Conservation (phyloP, 2,113 vertebrate genomes). For the Hippolais icterina region DNA sequence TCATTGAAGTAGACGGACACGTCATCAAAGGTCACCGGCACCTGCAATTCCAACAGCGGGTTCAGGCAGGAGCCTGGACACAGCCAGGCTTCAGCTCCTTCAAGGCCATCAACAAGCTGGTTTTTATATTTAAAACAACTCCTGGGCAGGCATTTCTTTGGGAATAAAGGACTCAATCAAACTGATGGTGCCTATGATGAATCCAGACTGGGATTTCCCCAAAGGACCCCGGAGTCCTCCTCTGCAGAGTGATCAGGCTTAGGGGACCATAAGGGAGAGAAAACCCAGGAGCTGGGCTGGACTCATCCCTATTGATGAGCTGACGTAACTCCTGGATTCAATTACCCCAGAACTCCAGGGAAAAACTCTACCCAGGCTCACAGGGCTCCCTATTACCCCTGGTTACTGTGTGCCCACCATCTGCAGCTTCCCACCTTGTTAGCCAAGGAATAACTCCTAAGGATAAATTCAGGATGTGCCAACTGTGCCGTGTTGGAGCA, state of each 20-base stretch:
- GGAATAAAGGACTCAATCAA: not conserved
- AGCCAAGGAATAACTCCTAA: not conserved
- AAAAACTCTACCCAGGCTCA: not conserved
- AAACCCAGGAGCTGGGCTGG: not conserved
- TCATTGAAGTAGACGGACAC: slow-evolving; percentile 78
- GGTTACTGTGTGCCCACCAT: not conserved
- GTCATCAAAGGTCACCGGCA: slow-evolving; percentile 77
- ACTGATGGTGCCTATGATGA: fast-evolving
- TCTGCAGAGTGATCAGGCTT: not conserved
- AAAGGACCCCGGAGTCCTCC: fast-evolving
- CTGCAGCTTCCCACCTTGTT: not conserved
- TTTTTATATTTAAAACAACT: not conserved
- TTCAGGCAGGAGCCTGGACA: not conserved
- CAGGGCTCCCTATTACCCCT: not conserved
- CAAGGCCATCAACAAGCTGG: fast-evolving
- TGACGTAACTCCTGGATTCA: not conserved
- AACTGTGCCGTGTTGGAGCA: fast-evolving
- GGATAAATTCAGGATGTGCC: not conserved
- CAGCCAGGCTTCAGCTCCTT: not conserved
- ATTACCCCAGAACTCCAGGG: not conserved
- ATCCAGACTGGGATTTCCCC: not conserved
- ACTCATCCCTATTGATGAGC: slow-evolving; percentile 15
- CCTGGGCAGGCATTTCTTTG: fast-evolving
- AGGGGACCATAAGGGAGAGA: not conserved
- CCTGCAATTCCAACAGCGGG: slow-evolving; percentile 47